Evolutionary conservation across 2,888 invertebrate species (phyloP), one percentile per base, ranked within the genome.

Genomic region (Drosophila mimica): DNA sequence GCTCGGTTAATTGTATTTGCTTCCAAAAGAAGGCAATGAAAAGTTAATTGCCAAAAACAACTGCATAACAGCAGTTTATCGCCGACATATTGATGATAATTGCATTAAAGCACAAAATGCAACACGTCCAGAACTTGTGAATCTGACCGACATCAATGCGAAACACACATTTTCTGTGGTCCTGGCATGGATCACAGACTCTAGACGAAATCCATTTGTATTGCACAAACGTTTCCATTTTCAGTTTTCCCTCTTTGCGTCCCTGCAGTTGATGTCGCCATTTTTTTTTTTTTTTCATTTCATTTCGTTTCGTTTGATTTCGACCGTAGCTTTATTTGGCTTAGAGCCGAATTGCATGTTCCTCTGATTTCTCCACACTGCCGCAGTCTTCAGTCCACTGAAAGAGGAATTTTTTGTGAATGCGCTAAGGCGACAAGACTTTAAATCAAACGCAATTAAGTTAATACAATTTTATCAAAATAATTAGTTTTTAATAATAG

Each of bases 1-100:
- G 52, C 20, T 40, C 30, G n/a, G 61, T 51, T 88, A 85, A 82
- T 82, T 88, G 88, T 84, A 67, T 84, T 82, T 82, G 85, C 76
- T 30, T 28, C 51, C 76, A 49, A 80, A 51, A 51, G 61, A 36
- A 74, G 63, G 61, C 74, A 70, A 82, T 85, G 77, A 68, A 80
- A 82, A 76, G 76, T 80, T 88, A 88, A 82, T 88, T 88, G 82
- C 49, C 11, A 57, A 59, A 30, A 40, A 48, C 52, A 58, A 43
- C 30, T 61, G 52, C 75, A 59, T 64, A 56, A 52, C 70, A 74
- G 48, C 52, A 40, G 68, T 54, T 62, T 64, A 67, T 64, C 65
- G 57, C 49, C 64, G 48, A 70, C 60, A 67, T 73, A 73, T 67
- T 71, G 72, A 76, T 61, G 66, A 56, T 69, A 74, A 81, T 79